Conservation (phyloP, 2,797 vertebrate species). For the Jordanella pulchra region DNA sequence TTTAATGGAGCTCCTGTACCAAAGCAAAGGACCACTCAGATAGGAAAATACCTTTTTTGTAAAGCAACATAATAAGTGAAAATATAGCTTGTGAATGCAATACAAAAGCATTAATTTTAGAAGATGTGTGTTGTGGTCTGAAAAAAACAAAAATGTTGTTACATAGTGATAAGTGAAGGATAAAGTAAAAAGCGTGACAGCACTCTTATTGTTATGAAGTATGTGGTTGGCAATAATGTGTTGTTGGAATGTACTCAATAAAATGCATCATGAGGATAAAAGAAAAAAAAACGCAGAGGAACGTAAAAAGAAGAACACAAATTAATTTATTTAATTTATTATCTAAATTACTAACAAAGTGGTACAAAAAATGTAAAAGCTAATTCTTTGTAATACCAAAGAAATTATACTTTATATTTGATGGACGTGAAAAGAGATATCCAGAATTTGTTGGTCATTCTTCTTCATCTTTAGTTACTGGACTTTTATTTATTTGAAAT, state of each 20-base stretch:
- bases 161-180: not conserved
- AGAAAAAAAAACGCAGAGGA: not conserved
- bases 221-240: not conserved
- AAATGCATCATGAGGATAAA: not conserved
- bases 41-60: not conserved
- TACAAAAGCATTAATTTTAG: not conserved
- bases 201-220: no score
- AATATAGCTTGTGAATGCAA: not conserved
- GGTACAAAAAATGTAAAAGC: no score
- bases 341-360: no score
- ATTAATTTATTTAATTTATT: no score
- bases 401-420: not conserved
- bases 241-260: not conserved
- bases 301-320: not conserved
- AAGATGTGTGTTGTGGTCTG: not conserved
- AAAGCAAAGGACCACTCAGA: not conserved
- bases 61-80: not conserved
- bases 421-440: not conserved
- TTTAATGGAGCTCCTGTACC: no score
- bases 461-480: no score
- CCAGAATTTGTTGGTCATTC: no score
- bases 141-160: not conserved
- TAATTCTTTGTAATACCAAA: no score
- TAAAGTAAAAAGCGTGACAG: not conserved
- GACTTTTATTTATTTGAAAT: not conserved